Conservation (phyloP, 2,113 vertebrate genomes). For the Asarcornis scutulata region DNA sequence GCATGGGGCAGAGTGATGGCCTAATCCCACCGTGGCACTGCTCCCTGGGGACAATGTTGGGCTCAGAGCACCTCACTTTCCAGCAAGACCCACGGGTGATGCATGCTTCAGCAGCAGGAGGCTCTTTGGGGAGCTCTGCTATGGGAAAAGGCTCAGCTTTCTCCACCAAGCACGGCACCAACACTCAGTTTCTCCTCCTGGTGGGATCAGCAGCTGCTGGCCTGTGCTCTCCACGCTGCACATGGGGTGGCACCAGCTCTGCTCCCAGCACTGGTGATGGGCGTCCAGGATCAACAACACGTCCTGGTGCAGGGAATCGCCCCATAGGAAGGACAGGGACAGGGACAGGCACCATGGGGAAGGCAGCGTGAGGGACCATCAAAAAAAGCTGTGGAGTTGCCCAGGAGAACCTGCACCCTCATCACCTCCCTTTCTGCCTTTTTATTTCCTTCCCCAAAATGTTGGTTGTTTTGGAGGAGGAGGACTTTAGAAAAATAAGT, state of each 20-base stretch:
- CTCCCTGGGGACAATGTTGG: no score
- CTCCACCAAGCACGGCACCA: background rate
- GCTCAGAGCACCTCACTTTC: background rate
- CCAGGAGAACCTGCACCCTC: background rate
- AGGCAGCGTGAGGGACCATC: background rate
- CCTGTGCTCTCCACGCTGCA: fast-evolving
- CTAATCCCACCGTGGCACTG: no score
- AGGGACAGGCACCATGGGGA: background rate
- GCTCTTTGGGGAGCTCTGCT: background rate
- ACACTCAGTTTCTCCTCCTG: fast-evolving
- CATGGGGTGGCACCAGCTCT: no score
- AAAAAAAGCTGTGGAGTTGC: background rate
- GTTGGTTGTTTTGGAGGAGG: background rate
- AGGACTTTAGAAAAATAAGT: background rate
- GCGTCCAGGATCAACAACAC: background rate
- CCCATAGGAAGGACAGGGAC: background rate
- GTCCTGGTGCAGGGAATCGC: background rate
- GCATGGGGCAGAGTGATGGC: no score
- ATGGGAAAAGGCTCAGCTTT: background rate
- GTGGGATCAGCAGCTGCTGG: background rate
- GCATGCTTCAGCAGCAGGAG: background rate
- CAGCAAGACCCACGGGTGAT: fast-evolving
- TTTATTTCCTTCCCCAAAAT: background rate
- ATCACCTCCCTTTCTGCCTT: background rate
- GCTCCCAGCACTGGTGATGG: fast-evolving